phyloP scores from a whole-genome alignment of 2,797 vertebrate species.

The Stomatorhinus walkeri region DNA sequence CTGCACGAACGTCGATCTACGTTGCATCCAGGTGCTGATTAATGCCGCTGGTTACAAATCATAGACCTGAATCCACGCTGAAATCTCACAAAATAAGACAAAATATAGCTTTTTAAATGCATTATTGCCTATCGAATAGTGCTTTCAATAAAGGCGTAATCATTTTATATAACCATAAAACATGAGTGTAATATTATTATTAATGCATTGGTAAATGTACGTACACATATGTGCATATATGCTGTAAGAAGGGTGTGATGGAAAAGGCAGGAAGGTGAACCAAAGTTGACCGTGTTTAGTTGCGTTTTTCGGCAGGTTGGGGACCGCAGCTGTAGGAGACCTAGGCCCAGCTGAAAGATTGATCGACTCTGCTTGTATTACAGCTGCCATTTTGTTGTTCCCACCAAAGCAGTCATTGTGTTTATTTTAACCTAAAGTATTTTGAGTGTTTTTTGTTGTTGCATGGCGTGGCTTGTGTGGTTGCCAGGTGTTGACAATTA shows the following conservation, averaged over 20 bases:
- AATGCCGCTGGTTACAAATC: background rate
- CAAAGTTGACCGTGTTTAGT: background rate
- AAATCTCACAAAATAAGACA: background rate
- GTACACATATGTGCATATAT: background rate
- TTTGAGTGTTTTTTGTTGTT: background rate
- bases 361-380: background rate
- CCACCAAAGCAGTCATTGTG: background rate
- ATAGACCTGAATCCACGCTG: background rate
- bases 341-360: background rate
- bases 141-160: background rate
- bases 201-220: background rate
- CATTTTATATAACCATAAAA: background rate
- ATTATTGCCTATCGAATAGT: background rate
- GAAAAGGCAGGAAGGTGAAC: background rate
- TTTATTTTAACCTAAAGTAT: background rate
- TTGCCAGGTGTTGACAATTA: background rate
- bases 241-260: background rate
- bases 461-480: background rate
- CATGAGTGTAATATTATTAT: background rate
- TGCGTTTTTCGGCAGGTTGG: background rate
- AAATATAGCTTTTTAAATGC: background rate
- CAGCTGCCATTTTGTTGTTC: constrained; percentile 18
- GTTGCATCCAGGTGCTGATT: background rate
- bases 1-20: background rate
- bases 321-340: background rate